These are phyloP conservation scores for Triplophysa dalaica DNA, from an alignment of 2,113 vertebrate species.

Conservation along the genomic window DNA sequence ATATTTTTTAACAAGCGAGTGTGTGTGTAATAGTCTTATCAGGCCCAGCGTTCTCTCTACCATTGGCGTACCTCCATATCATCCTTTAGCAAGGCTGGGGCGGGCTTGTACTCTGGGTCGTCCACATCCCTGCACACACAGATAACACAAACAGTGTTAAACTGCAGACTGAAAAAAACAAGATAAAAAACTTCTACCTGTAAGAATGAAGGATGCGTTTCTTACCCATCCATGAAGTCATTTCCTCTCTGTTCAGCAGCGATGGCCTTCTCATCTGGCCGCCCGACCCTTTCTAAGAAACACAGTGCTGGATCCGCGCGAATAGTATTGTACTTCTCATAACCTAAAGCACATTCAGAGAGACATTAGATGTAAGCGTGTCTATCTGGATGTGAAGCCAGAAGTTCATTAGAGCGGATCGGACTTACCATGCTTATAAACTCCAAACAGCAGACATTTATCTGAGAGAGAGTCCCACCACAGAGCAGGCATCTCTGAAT, in stretches of 20 bases:
- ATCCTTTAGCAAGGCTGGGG: conserved; percentile 94
- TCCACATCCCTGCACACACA: conserved; percentile 86
- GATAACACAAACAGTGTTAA: conserved; percentile 47
- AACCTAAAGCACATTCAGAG: conserved; percentile 75
- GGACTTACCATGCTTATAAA: conserved; percentile 94
- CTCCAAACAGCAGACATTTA: conserved; percentile 93
- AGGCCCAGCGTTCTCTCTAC: neutral
- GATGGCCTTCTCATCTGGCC: conserved; percentile 96
- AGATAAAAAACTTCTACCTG: conserved; percentile 2
- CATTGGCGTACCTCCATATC: conserved; percentile 86
- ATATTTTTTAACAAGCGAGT: neutral
- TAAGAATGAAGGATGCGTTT: conserved; percentile 12
- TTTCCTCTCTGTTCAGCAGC: conserved; percentile 96
- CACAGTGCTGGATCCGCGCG: conserved; percentile 90
- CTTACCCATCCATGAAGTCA: conserved; percentile 96
- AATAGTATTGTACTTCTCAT: conserved; percentile 98
- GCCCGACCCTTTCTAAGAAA: conserved; percentile 93
- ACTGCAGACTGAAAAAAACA: neutral
- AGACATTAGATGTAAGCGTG: conserved; percentile 21
- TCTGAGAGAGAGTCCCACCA: conserved; percentile 95
- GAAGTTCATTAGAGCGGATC: neutral
- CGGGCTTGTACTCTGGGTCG: conserved; percentile 97
- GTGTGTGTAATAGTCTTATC: conserved; percentile 14
- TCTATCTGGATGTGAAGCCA: no score
- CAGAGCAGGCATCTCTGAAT: conserved; percentile 90